Percentiles rank a stretch among this genome's conserved stretches.
Evolutionary conservation across 2,888 invertebrate genomes (phyloP).

Genomic region (Bruchidius siliquastri): DNA sequence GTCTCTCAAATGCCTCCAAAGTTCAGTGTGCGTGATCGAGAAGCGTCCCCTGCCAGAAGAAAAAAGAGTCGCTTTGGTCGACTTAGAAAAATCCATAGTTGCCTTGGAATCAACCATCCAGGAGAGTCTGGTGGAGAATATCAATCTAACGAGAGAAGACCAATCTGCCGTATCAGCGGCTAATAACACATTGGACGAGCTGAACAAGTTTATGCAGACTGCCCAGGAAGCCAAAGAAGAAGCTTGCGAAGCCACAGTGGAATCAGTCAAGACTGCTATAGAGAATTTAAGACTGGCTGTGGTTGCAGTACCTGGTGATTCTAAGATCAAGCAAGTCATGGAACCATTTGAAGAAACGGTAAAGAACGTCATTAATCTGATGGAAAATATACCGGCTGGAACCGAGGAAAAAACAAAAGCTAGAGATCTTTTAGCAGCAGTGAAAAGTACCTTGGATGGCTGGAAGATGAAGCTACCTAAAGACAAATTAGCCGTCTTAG

Average conservation of each 20-base stretch:
- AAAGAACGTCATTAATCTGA: conserved; percentile 43
- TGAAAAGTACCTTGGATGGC: conserved; percentile 13
- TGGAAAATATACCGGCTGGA: conserved; percentile 36
- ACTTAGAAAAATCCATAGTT: conserved; percentile 37
- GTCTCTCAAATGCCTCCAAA: conserved; percentile 31
- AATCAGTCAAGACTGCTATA: conserved; percentile 37
- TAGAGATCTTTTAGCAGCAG: neutral
- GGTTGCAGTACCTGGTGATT: conserved; percentile 36
- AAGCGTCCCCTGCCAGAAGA: conserved; percentile 27
- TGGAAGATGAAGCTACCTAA: conserved; percentile 15
- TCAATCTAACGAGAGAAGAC: conserved; percentile 28
- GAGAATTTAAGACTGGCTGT: conserved; percentile 40
- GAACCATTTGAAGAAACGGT: conserved; percentile 42
- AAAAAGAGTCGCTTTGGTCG: conserved; percentile 31
- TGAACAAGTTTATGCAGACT: conserved; percentile 30
- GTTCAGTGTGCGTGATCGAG: conserved; percentile 32
- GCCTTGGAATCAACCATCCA: conserved; percentile 30
- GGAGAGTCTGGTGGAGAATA: conserved; percentile 13
- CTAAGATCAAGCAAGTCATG: conserved; percentile 36
- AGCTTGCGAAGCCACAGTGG: conserved; percentile 26
- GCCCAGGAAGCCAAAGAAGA: conserved; percentile 23
- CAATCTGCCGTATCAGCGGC: conserved; percentile 33
- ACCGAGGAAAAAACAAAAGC: conserved; percentile 24
- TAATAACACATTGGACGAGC: conserved; percentile 32
- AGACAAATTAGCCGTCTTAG: conserved; percentile 1